Evolutionary conservation across 2,888 invertebrate genomes (phyloP).

Genomic region (Scaptomyza tumidula): DNA sequence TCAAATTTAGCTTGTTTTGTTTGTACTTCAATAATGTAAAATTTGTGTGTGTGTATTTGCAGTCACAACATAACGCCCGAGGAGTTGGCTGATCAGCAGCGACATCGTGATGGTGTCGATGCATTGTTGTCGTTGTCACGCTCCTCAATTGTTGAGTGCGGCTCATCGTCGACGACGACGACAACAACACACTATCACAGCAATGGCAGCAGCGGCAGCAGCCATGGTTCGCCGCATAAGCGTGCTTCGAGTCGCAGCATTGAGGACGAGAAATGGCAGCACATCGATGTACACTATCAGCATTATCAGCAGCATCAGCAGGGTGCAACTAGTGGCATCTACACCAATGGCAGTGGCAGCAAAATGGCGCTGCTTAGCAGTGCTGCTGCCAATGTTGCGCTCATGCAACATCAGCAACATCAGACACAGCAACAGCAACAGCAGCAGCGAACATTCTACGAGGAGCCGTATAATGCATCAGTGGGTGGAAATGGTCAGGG

Average conservation of each 20-base stretch:
- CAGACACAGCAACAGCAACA: conserved; percentile 41
- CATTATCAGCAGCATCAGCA: conserved; percentile 36
- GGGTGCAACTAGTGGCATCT: conserved; percentile 18
- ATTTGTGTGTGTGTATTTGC: background rate
- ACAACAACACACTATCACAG: conserved; percentile 66
- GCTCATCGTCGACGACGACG: conserved; percentile 47
- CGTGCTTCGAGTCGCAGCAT: conserved; percentile 81
- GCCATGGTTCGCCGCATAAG: conserved; percentile 82
- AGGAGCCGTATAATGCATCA: conserved; percentile 73
- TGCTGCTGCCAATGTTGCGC: conserved; percentile 62
- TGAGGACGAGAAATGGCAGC: conserved; percentile 73
- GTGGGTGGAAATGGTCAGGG: conserved; percentile 56
- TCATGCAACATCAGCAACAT: conserved; percentile 36
- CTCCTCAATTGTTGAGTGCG: conserved; percentile 86
- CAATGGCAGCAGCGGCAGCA: conserved; percentile 72
- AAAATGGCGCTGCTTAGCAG: conserved; percentile 80
- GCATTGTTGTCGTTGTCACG: conserved; percentile 91
- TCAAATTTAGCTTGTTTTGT: too few species aligned
- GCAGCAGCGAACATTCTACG: conserved; percentile 49
- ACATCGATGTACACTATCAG: conserved; percentile 35
- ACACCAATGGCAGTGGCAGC: conserved; percentile 57
- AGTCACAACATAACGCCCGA: conserved; percentile 83
- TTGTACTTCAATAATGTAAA: background rate
- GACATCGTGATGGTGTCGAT: conserved; percentile 92
- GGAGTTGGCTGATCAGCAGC: conserved; percentile 88